Evolutionary conservation across 2,797 vertebrate genomes (phyloP), one percentile per base, ranked within the genome.

Genomic region (Tenualosa ilisha): DNA sequence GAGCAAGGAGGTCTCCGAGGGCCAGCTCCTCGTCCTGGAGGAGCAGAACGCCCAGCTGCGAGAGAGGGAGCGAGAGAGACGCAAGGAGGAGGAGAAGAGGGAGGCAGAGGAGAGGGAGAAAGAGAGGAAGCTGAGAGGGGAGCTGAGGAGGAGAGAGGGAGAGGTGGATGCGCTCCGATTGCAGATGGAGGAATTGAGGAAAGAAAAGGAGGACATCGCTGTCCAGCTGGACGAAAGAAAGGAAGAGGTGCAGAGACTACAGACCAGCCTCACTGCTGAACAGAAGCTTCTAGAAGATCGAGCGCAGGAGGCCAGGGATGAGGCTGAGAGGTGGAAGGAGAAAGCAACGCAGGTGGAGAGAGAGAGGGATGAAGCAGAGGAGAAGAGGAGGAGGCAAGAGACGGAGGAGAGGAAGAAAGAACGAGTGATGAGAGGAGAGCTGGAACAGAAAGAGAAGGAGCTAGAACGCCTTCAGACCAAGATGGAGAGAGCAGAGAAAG

Each of bases 151-250:
- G 65, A 90, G 88, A 89, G 87, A 87, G 31, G 85, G 83, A 83
- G 86, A 93, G 81, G 9, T 89, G 53, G 88, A 90, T 49, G 83
- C 56, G 0, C 88, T 92, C 49, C 85, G 84, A 49, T 75, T 81
- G 85, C 83, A 82, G 88, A 65, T 82, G 91, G 87, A 88, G 92
- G 65, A 85, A n/a, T 24, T 93, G 43, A 68, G 83, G 4, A 88
- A 88, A 26, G 93, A 95, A 86, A 91, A 90, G 84, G 84, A 90
- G 51, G 92, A 95, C 79, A 87, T 86, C 17, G 89, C 93, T 72
- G 3, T 26, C 40, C 86, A 85, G 22, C 82, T 89, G 61, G 68
- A 85, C 20, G 85, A 83, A 53, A 86, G 87, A 17, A 82, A 88
- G 13, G 65, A 65, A 9, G 84, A 86, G 54, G 3, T 89, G 43